These are phyloP conservation scores for Arenaria interpres DNA, from an alignment of 2,113 vertebrate genomes.

Conservation along the genomic window DNA sequence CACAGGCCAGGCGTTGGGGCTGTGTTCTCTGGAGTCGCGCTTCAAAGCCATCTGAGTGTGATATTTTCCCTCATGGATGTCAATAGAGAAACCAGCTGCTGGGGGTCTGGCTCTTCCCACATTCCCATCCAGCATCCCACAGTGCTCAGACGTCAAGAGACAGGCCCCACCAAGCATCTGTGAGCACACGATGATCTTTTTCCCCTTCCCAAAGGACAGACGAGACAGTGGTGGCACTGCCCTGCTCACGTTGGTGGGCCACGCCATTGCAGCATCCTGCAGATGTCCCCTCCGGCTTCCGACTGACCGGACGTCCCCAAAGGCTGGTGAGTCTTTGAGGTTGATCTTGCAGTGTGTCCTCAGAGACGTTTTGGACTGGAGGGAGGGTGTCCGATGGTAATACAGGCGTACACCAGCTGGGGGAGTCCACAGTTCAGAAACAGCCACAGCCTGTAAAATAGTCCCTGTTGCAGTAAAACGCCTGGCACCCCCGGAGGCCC, in stretches of 20 bases:
- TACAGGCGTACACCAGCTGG: not conserved
- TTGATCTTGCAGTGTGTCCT: not conserved
- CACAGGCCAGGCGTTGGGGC: not conserved
- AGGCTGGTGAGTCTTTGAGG: not conserved
- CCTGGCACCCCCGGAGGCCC: not conserved
- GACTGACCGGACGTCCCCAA: fast-evolving
- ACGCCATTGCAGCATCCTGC: fast-evolving
- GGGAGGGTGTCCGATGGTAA: not conserved
- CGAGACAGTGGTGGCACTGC: fast-evolving
- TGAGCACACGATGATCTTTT: fast-evolving
- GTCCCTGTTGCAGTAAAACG: fast-evolving
- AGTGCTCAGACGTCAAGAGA: fast-evolving
- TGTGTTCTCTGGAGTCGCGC: not conserved
- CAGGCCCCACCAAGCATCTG: not conserved
- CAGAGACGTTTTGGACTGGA: not conserved
- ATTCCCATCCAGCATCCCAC: not conserved
- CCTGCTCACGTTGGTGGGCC: fast-evolving
- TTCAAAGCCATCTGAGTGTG: fast-evolving
- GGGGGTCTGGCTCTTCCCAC: not conserved
- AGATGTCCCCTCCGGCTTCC: no score
- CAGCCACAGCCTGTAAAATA: fast-evolving
- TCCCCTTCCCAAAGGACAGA: fast-evolving
- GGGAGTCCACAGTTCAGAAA: constrained; percentile 50
- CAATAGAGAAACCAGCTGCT: not conserved
- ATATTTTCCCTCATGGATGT: not conserved